Evolutionary conservation across 64 coral and sea anemone genomes (phyloP), one percentile per base, ranked within the genome.

Genomic region (Orbicella faveolata): DNA sequence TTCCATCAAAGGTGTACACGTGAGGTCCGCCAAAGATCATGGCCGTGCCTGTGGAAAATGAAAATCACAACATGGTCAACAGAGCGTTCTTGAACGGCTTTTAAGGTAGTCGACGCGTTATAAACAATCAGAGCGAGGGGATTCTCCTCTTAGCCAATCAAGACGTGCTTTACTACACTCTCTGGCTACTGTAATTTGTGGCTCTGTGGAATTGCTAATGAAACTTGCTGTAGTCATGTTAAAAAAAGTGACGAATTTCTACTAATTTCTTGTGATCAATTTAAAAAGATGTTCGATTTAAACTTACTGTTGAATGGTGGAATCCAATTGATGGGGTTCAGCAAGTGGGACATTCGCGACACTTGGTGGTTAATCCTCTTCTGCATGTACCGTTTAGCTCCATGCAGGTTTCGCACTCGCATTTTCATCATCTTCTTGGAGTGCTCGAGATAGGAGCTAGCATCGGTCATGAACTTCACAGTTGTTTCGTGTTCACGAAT

Each of bases 271-370:
- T 48, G 3, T 48, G 44, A 48, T 48, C 44, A 55, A 7, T 51
- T 37, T 34, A 51, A 79, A 21, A 79, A 20, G 52, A 3, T 51
- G 19, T 62, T 48, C 4, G 69, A 4, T 34, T 13, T 9, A 26
- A 13, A 99, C 94, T 96, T 99, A 99, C 97, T 96, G 44, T 96
- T 95, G 36, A 95, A 99, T 59, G 97, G 97, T 57, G 97, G 97
- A 61, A 99, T 94, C 97, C 97, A 99, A 26, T 88, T 79, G 8
- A 90, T 19, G 9, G 97, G 97, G 80, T 87, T 99, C 59, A 97
- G n/a, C 0, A 83, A 14, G 23, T 87, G 67, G 33, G 87, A 74
- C 48, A 78, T 69, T 34, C 89, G 88, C 26, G 90, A 23, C 15
- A 94, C 48, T 20, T 77, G 65, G 37, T 97, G 92, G 26, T 73